These are phyloP conservation scores for Delphinus delphis DNA, from an alignment of 2,113 vertebrate species.

Conservation along the genomic window DNA sequence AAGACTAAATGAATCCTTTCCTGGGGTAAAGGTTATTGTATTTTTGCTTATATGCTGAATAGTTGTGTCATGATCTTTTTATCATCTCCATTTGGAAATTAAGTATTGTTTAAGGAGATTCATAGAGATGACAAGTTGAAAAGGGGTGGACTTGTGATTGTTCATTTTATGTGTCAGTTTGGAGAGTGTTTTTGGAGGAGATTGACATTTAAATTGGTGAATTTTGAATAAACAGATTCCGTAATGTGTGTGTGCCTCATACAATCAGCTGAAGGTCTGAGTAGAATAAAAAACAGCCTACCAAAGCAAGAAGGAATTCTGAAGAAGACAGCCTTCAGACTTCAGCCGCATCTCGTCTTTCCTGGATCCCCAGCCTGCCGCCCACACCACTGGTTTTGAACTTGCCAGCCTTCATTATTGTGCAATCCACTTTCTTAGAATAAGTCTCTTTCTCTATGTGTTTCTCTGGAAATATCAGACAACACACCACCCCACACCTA, in stretches of 20 bases:
- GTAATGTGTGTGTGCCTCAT: neutral
- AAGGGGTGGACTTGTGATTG: rapidly evolving
- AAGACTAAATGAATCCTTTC: neutral
- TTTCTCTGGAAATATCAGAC: neutral
- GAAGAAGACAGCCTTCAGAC: too few species aligned
- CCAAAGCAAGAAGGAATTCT: neutral
- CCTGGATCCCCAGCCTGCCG: neutral
- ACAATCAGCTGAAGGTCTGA: neutral
- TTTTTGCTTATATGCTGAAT: neutral
- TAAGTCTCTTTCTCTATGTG: neutral
- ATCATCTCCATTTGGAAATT: neutral
- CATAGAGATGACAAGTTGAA: too few species aligned
- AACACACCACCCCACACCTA: rapidly evolving
- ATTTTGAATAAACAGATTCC: neutral
- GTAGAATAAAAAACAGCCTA: neutral
- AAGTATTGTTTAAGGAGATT: neutral
- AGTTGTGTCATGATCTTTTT: rapidly evolving
- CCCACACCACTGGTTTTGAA: neutral
- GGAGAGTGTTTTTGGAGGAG: neutral
- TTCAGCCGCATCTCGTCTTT: rapidly evolving
- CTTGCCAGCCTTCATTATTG: neutral
- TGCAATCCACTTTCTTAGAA: neutral
- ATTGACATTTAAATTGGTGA: neutral
- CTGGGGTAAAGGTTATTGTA: neutral
- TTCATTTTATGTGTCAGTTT: neutral